phyloP scores from a whole-genome alignment of 2,888 invertebrate genomes.

The Teinopalpus imperialis region DNA sequence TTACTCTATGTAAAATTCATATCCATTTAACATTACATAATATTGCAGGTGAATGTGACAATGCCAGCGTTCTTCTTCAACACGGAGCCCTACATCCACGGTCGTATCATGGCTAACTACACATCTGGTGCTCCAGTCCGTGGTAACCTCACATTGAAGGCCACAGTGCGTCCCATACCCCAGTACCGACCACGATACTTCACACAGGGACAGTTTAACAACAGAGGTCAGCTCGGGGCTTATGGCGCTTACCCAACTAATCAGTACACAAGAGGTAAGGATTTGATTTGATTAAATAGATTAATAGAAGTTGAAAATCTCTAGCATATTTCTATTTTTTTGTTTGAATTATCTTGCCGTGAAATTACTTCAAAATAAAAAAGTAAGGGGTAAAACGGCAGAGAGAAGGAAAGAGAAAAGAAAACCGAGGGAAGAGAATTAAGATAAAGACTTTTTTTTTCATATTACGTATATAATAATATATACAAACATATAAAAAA shows the following conservation, averaged over 20 bases:
- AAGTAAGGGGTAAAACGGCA: no score
- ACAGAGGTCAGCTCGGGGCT: slow-evolving; percentile 64
- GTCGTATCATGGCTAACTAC: slow-evolving; percentile 96
- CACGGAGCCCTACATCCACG: slow-evolving; percentile 91
- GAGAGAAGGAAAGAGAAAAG: no score
- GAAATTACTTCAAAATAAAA: no score
- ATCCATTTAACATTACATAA: neutral
- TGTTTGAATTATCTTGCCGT: no score
- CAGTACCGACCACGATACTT: slow-evolving; percentile 76
- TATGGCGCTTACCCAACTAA: slow-evolving; percentile 42
- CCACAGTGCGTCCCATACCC: slow-evolving; percentile 87
- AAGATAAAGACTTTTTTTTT: no score
- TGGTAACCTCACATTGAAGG: slow-evolving; percentile 94
- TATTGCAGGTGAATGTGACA: slow-evolving; percentile 91
- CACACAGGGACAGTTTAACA: slow-evolving; percentile 74
- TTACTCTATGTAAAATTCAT: no score
- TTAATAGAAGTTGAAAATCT: no score
- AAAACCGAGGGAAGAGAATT: no score
- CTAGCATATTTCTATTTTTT: no score
- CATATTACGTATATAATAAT: no score
- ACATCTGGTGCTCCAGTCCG: slow-evolving; percentile 95
- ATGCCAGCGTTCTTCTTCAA: slow-evolving; percentile 97
- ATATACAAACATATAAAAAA: no score
- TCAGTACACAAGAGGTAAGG: slow-evolving; percentile 66
- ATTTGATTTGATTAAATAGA: no score